Percentiles rank a stretch among this genome's conserved stretches.
Evolutionary conservation across 2,888 invertebrate species (phyloP).

Genomic region (Gerris lacustris): DNA sequence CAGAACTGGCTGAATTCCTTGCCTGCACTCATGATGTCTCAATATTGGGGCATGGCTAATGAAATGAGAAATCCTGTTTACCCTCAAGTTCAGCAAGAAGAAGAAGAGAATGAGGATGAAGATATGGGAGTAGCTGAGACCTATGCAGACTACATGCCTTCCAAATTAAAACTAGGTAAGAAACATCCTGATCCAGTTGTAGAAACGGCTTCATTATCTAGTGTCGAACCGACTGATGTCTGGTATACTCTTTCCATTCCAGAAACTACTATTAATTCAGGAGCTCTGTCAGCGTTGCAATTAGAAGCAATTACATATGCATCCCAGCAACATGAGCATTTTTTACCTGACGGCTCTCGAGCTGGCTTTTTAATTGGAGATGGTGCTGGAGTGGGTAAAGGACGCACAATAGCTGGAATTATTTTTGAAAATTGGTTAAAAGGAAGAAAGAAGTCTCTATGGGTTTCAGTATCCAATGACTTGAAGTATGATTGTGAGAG

Average conservation of each 20-base stretch:
- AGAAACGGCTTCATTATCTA: constrained; percentile 93
- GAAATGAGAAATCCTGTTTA: constrained; percentile 25
- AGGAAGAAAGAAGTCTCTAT: constrained; percentile 88
- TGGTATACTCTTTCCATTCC: constrained; percentile 77
- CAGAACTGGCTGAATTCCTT: constrained; percentile 30
- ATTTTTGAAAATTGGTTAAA: constrained; percentile 94
- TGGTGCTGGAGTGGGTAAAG: constrained; percentile 96
- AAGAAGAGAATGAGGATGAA: constrained; percentile 33
- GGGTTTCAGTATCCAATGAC: constrained; percentile 98
- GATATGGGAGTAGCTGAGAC: constrained; percentile 97
- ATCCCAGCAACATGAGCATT: constrained; percentile 87
- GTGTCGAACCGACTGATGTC: constrained; percentile 88
- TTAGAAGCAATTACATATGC: constrained; percentile 95
- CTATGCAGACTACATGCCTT: constrained; percentile 95
- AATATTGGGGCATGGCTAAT: constrained; percentile 28
- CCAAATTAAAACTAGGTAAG: constrained; percentile 83
- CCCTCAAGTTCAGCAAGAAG: constrained; percentile 26
- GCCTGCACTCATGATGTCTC: constrained; percentile 30
- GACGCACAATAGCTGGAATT: constrained; percentile 92
- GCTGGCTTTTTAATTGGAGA: constrained; percentile 96
- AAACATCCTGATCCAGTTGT: constrained; percentile 99
- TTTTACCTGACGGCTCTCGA: constrained; percentile 74
- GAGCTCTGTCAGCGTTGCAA: constrained; percentile 86
- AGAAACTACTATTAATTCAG: constrained; percentile 66
- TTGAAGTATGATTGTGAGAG: constrained; percentile 95